These are phyloP conservation scores for Rhyacichthys aspro DNA, from an alignment of 2,797 vertebrate species.

Conservation along the genomic window DNA sequence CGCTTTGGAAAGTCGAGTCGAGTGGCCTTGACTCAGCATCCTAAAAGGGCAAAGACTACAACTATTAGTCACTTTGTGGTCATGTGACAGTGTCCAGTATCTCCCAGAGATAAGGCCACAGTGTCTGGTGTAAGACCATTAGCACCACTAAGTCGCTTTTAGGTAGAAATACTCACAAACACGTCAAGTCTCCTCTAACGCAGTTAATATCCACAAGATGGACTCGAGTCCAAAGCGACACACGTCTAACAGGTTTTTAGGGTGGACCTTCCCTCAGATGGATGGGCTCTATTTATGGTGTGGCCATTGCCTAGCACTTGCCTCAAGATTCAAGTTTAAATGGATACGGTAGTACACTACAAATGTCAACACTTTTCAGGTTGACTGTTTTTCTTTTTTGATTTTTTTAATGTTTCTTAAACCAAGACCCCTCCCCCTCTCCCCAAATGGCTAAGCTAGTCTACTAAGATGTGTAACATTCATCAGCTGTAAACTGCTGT, in stretches of 20 bases:
- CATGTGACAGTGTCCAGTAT: conserved; percentile 62
- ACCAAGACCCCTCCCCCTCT: conserved; percentile 78
- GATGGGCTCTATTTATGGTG: conserved; percentile 53
- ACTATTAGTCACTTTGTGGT: conserved; percentile 54
- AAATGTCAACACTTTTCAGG: conserved; percentile 92
- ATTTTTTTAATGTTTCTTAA: conserved; percentile 67
- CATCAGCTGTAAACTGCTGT: conserved; percentile 91
- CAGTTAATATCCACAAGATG: conserved; percentile 38
- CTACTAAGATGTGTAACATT: conserved; percentile 94
- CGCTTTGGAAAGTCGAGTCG: conserved; percentile 34
- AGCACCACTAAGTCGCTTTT: conserved; percentile 64
- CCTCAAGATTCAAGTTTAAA: conserved; percentile 83
- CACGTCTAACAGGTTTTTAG: conserved; percentile 55
- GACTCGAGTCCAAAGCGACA: conserved; percentile 46
- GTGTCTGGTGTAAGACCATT: conserved; percentile 59
- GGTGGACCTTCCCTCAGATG: conserved; percentile 34
- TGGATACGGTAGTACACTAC: conserved; percentile 81
- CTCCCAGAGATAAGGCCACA: conserved; percentile 68
- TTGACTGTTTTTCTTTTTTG: conserved; percentile 80
- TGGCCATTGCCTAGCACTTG: conserved; percentile 82
- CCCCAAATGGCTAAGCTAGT: conserved; percentile 86
- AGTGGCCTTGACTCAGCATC: conserved; percentile 33
- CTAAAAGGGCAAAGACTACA: conserved; percentile 24
- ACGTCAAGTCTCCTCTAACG: not conserved
- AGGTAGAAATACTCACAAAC: conserved; percentile 51